These are phyloP conservation scores for Piprites chloris DNA, from an alignment of 2,113 vertebrate genomes.

Conservation along the genomic window DNA sequence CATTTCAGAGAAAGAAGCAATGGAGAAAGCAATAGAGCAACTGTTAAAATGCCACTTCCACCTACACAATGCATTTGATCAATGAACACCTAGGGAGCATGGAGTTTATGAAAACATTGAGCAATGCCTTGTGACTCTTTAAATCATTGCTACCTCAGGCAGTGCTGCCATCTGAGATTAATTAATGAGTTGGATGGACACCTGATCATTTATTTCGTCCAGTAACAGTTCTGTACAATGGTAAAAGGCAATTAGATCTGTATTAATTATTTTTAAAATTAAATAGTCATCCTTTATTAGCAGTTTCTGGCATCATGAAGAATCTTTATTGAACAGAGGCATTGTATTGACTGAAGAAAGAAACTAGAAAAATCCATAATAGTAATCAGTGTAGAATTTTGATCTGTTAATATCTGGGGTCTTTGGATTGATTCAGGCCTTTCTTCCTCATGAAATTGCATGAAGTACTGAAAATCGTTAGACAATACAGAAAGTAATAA, in stretches of 20 bases:
- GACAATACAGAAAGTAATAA: not conserved
- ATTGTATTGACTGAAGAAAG: not conserved
- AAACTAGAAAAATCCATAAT: not conserved
- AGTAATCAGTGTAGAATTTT: not conserved
- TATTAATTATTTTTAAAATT: not conserved
- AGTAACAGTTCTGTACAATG: not conserved
- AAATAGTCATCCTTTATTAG: not conserved
- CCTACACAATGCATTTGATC: rapidly evolving
- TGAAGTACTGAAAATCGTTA: not conserved
- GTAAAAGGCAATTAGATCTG: not conserved
- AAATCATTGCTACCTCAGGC: not conserved
- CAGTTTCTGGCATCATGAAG: not conserved
- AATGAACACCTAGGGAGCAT: rapidly evolving
- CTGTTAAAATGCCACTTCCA: not conserved
- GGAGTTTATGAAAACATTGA: not conserved
- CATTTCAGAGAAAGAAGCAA: not conserved
- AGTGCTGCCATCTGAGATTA: not conserved
- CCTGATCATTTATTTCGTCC: not conserved
- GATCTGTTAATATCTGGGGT: not conserved
- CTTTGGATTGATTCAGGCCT: not conserved
- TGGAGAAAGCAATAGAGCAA: not conserved
- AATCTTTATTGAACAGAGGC: not conserved
- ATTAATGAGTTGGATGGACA: not conserved
- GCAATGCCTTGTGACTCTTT: not conserved
- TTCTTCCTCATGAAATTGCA: not conserved